Base-by-base conservation (phyloP, 64 coral and sea anemone genomes). In the Porites australiensis region DNA sequence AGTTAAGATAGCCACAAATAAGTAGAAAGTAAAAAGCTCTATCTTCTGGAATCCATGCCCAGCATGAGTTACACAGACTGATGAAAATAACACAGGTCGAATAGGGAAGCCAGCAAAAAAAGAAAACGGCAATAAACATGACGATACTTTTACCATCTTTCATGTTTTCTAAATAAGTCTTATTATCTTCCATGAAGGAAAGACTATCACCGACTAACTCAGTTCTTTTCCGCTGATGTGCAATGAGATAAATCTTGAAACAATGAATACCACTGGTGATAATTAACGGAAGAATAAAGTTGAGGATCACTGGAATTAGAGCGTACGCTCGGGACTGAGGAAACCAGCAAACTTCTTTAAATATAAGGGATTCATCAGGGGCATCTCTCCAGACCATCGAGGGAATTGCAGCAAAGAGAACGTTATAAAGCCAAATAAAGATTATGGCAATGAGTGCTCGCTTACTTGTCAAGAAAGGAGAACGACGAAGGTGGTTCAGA, bases 41-140 rank as follows among this genome's bases (percentile, higher is more conserved):
- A 37, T 37, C 1, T 55, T 55, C 53, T 55, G 53, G 53, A 7
- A 55, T 55, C 5, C 5, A 7, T 55, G 5, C 11, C 53, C 53
- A 55, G 11, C 53, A 55, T 5, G 5, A 55, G 11, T 55, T 11
- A 55, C 53, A 55, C 53, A 55, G 53, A 11, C 53, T 55, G 53
- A 2, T 5, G 5, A 55, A 11, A 55, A 55, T 69, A 7, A 46
- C 71, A 23, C 63, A 52, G 3, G 46, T 76, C 11, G 80, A 50
- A 11, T 54, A 92, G 55, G 90, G 90, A 37, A 86, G 69, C 90
- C 90, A 92, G 19, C 90, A 92, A 37, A 85, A 92, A 14, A 92
- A 65, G 3, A 86, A 92, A n/a, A 64, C 90, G 3, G 53, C 82
- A 2, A 92, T 58, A 55, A 92, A 86, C 90, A 92, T 76, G 21